phyloP scores from a whole-genome alignment of 2,797 vertebrate genomes.

The Bovichtus variegatus region DNA sequence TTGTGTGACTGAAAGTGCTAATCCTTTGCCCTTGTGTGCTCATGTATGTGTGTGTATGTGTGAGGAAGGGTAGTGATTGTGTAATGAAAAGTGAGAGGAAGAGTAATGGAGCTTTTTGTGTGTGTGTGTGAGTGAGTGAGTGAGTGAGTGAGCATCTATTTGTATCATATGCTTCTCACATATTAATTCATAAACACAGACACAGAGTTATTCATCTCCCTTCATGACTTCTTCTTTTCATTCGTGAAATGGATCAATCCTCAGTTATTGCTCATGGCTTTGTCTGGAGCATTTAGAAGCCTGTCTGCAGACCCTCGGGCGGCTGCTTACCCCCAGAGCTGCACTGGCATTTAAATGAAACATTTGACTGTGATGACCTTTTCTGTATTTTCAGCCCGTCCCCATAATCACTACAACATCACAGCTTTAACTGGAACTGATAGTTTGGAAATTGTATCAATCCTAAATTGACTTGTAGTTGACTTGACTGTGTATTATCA shows the following conservation, averaged over 20 bases:
- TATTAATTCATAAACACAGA: neutral
- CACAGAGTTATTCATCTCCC: neutral
- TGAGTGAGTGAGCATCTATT: neutral
- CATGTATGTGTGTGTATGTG: neutral
- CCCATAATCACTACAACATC: neutral
- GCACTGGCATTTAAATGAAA: conserved; percentile 29
- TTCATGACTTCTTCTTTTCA: neutral
- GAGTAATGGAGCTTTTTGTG: neutral
- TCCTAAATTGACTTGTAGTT: conserved; percentile 1
- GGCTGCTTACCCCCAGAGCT: neutral
- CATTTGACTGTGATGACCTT: conserved; percentile 35
- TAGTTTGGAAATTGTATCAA: conserved; percentile 2
- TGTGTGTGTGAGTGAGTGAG: too few relatives aligned
- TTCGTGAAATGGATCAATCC: neutral
- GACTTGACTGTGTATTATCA: neutral
- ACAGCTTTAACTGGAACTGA: neutral
- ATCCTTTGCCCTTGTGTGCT: neutral
- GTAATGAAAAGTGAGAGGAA: neutral
- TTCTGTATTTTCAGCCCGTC: neutral
- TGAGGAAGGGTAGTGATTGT: conserved; percentile 5
- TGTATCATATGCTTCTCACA: neutral
- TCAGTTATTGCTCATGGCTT: conserved; percentile 2
- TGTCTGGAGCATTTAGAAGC: conserved; percentile 1
- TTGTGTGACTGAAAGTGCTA: neutral
- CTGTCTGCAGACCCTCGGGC: neutral